Conservation (phyloP, 2,113 vertebrate genomes). For the Desmodus rotundus region DNA sequence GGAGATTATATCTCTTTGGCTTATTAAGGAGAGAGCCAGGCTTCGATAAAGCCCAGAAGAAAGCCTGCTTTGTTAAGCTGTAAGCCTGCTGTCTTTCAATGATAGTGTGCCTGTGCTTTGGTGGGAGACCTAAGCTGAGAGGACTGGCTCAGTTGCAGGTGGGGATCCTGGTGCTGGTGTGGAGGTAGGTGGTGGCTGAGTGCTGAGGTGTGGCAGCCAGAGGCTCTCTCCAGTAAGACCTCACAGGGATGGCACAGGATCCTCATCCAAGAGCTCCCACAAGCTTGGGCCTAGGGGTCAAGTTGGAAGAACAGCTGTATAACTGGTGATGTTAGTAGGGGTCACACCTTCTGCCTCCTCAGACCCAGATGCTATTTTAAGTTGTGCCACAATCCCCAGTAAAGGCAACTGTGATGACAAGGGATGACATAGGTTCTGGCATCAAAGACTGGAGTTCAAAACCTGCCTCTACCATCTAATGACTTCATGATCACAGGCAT, state of each 20-base stretch:
- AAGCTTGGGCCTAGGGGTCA: too few species aligned
- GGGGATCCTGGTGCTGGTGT: not conserved
- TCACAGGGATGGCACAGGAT: not conserved
- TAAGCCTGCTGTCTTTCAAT: not conserved
- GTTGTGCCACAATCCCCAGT: not conserved
- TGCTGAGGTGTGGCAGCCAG: not conserved
- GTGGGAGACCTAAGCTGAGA: not conserved
- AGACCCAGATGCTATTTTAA: not conserved
- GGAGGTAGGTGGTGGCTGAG: not conserved
- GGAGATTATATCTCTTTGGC: not conserved
- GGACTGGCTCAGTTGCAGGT: not conserved
- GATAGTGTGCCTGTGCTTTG: not conserved
- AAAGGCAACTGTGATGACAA: not conserved
- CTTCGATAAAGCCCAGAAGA: not conserved
- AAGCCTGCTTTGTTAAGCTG: not conserved
- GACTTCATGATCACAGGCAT: not conserved
- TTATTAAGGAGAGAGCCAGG: not conserved
- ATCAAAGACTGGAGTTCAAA: not conserved
- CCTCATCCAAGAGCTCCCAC: not conserved
- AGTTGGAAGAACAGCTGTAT: not conserved
- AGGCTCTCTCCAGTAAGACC: not conserved
- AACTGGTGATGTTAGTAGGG: not conserved
- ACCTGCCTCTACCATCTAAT: too few species aligned
- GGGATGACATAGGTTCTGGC: not conserved
- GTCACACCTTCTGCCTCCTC: too few species aligned